These are phyloP conservation scores for Augiades crinisus DNA, from an alignment of 2,888 invertebrate genomes.

Conservation along the genomic window DNA sequence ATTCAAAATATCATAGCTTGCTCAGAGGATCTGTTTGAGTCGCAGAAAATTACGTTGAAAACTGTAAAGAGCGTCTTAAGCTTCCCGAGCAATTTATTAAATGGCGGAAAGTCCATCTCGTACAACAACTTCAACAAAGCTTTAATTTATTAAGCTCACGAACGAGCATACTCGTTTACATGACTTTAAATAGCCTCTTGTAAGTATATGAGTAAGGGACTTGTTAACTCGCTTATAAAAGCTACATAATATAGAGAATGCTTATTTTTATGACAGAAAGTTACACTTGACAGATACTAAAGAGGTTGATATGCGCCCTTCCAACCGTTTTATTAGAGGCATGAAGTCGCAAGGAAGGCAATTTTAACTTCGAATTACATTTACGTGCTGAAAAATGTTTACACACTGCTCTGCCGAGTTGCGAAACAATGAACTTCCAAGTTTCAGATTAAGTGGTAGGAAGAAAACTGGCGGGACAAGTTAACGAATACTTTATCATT, in stretches of 20 bases:
- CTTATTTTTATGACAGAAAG: neutral
- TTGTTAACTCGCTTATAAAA: no score
- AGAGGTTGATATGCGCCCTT: neutral
- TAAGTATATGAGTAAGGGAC: no score
- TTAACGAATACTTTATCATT: neutral
- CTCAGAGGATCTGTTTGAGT: neutral
- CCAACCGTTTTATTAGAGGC: neutral
- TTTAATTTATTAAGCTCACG: no score
- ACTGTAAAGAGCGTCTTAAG: neutral
- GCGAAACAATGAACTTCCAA: slow-evolving; percentile 3
- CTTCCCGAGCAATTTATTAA: neutral
- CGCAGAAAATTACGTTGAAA: neutral
- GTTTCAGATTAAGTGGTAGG: neutral
- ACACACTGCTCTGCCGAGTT: neutral
- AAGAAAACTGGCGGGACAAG: neutral
- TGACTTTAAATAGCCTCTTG: no score
- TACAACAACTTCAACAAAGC: neutral
- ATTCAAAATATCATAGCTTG: neutral
- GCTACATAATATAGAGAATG: neutral
- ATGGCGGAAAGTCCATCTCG: neutral
- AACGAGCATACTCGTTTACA: no score
- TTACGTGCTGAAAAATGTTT: slow-evolving; percentile 1
- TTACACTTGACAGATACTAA: neutral
- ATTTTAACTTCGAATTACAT: neutral
- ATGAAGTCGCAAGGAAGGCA: neutral